Base-by-base conservation (phyloP, 1,140 invertebrate species). In the Palaemon carinicauda region DNA sequence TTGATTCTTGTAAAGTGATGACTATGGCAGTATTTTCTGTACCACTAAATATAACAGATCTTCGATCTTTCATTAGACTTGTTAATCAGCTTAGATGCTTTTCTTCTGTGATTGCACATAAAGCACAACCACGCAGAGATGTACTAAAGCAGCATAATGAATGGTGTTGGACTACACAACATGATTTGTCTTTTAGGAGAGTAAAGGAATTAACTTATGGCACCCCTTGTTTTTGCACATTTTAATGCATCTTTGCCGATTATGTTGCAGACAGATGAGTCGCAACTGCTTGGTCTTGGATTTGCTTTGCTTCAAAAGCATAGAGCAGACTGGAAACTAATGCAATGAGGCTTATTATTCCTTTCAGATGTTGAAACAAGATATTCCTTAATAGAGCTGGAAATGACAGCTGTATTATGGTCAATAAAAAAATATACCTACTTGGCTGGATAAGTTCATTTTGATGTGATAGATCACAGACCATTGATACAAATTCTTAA, bases 361-460 rank as follows among this genome's bases (percentile, higher is more conserved):
- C 54, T 90, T 7, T 69, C 85, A 1, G 86, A 89, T 21, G 12
- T 29, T 12, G n/a, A n/a, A n/a, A n/a, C n/a, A n/a, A n/a, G n/a
- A n/a, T n/a, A n/a, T n/a, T n/a, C n/a, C n/a, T n/a, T 85, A 21
- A 51, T 80, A 19, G 89, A 90, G 21, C 33, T 90, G 50, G 87
- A 90, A 65, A 9, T 88, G 17, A n/a, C 78, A 29, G 90, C 88
- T 15, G 86, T 89, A 3, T 33, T 89, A 3, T 90, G 86, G 85
- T 88, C 86, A 1, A 69, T 89, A 17, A 69, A 87, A 56, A 90
- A 90, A 60, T 90, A 88, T 0, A 82, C 33, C 17, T 90, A 88
- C 78, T 80, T 90, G 1, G 56, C 73, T 54, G 90, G 88, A 29
- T 82, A 88, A 9, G 87, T 41, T 29, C 84, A 88, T 24, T 89